A percentile compares a stretch with the other conserved stretches of the same genome.
Evolutionary conservation across 2,113 vertebrate genomes (phyloP).

Genomic region (Oxyruncus cristatus): DNA sequence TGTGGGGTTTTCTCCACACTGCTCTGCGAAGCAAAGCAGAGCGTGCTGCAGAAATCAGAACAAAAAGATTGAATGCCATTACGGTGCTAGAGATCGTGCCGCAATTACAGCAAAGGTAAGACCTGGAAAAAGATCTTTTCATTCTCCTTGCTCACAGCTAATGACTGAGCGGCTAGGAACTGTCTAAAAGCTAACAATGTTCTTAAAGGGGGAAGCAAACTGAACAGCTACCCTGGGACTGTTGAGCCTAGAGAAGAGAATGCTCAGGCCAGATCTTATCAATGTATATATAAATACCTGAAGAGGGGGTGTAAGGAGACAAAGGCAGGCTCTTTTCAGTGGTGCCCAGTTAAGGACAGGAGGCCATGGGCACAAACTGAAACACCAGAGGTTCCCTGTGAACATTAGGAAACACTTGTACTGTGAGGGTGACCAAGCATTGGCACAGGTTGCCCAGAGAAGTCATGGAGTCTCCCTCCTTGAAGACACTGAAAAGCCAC

Average conservation of each 20-base stretch:
- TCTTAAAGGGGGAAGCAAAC: not conserved
- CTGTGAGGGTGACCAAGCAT: not conserved
- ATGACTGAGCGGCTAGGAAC: not conserved
- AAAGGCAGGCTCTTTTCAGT: not conserved
- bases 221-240: not conserved
- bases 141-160: not conserved
- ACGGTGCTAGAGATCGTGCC: not conserved
- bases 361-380: not conserved
- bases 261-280: not conserved
- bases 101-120: not conserved
- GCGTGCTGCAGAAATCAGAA: not conserved
- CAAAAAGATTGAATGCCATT: not conserved
- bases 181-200: not conserved
- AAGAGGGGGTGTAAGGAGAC: not conserved
- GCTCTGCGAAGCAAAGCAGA: not conserved
- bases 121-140: not conserved
- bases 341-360: not conserved
- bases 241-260: not conserved
- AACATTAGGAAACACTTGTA: not conserved
- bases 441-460: not conserved
- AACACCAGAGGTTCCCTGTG: not conserved
- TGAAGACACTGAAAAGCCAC: not conserved
- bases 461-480: not conserved
- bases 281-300: not conserved
- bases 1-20: not conserved